Conservation (phyloP, 2,888 invertebrate species). For the Pterostichus madidus region DNA sequence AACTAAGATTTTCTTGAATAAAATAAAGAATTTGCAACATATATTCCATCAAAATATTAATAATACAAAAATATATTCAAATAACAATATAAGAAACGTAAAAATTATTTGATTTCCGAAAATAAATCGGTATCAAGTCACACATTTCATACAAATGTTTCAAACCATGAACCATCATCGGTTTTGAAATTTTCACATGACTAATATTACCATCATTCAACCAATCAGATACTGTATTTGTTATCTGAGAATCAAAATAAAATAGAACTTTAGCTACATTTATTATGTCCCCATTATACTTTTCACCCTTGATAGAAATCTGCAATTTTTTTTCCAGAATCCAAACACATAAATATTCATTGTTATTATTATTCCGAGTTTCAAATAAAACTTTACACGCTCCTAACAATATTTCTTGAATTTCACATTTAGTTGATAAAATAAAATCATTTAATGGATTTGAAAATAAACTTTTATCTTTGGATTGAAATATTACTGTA, state of each 20-base stretch:
- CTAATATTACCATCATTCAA: slow-evolving; percentile 79
- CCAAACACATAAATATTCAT: slow-evolving; percentile 81
- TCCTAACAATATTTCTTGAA: slow-evolving; percentile 79
- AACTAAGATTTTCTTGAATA: no score
- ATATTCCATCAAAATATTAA: neutral
- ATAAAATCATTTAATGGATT: slow-evolving; percentile 78
- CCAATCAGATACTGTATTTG: slow-evolving; percentile 79
- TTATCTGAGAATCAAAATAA: slow-evolving; percentile 77
- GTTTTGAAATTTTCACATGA: slow-evolving; percentile 80
- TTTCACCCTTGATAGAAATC: slow-evolving; percentile 74
- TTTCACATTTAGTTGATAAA: slow-evolving; percentile 78
- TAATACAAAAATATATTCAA: slow-evolving; percentile 58
- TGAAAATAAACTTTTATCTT: slow-evolving; percentile 71
- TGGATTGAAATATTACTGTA: slow-evolving; percentile 77
- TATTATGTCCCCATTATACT: slow-evolving; percentile 72
- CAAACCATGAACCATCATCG: slow-evolving; percentile 80
- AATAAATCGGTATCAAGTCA: slow-evolving; percentile 79
- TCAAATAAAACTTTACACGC: slow-evolving; percentile 80
- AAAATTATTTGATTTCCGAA: slow-evolving; percentile 80
- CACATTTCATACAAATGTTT: slow-evolving; percentile 81
- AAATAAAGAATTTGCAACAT: neutral
- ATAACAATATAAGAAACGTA: slow-evolving; percentile 80
- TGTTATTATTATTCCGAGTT: slow-evolving; percentile 76
- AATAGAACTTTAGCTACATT: slow-evolving; percentile 81
- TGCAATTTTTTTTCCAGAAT: slow-evolving; percentile 82